phyloP scores from a whole-genome alignment of 1,140 invertebrate genomes.

The Arctopsyche grandis region DNA sequence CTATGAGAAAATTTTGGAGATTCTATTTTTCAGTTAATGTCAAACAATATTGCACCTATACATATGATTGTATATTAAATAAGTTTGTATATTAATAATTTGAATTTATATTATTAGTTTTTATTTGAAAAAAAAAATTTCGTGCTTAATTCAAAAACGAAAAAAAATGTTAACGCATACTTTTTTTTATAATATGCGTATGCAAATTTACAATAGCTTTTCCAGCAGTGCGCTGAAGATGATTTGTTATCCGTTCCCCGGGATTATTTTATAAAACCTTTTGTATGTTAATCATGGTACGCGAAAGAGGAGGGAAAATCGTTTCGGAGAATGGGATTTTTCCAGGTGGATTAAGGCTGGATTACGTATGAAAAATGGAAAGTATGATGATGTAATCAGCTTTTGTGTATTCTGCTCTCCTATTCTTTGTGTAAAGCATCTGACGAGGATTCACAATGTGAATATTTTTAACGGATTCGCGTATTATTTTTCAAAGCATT shows the following conservation, averaged over 20 bases:
- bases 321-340: constrained; percentile 65
- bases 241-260: constrained; percentile 50
- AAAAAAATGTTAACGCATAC: constrained; percentile 11
- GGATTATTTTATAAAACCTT: constrained; percentile 56
- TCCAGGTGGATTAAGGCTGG: constrained; percentile 64
- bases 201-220: constrained; percentile 24
- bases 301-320: constrained; percentile 56
- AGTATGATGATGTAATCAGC: constrained; percentile 50
- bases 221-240: constrained; percentile 33
- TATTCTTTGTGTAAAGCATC: constrained; percentile 33
- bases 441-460: constrained; percentile 38
- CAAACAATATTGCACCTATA: too few relatives aligned
- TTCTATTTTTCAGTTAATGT: constrained; percentile 4
- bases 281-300: constrained; percentile 55
- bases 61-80: too few relatives aligned
- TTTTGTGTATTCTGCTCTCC: constrained; percentile 33
- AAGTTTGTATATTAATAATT: too few relatives aligned
- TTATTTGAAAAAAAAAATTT: too few relatives aligned
- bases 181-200: constrained; percentile 26
- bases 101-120: too few relatives aligned
- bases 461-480: constrained; percentile 36
- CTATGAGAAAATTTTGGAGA: constrained; percentile 24
- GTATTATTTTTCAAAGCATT: constrained; percentile 36
- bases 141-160: too few relatives aligned
- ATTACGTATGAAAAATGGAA: constrained; percentile 61